Evolutionary conservation across 2,113 vertebrate genomes (phyloP), one percentile per base, ranked within the genome.

Genomic region (Leptobrachium ailaonicum): DNA sequence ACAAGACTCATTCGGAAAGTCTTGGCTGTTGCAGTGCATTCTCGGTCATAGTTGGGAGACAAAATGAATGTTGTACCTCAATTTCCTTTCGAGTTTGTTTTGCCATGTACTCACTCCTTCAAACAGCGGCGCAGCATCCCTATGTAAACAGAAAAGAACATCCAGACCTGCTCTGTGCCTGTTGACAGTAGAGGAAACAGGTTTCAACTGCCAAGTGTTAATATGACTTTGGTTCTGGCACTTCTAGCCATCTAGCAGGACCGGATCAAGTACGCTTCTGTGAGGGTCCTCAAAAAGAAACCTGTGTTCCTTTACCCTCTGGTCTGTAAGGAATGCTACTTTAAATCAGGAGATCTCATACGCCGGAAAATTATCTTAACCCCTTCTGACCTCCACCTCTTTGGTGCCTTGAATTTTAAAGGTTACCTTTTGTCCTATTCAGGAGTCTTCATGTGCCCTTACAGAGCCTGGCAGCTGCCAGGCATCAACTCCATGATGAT

Each of bases 131-230:
- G 47, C 40, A 81, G 68, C 47, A 81, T 63, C 47, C 72, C 72
- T 66, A 68, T 45, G 67, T 53, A 75, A 81, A 75, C 44, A 80
- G 74, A 68, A 80, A 75, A 71, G 62, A 78, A 62, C 79, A 80
- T 68, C 72, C 72, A 81, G 79, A 47, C 6, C 72, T 10, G 72
- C 42, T 62, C 63, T 58, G 62, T 68, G 78, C 43, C 79, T 75
- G 64, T 74, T 75, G 71, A 81, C 79, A 81, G 79, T 32, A 66
- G 43, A 81, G 71, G 79, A 81, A 81, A 71, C 73, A 68, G 20
- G 47, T 69, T 69, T 71, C 54, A 75, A 69, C 79, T 81, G 79
- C 71, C 72, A 81, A 81, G 79, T 81, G 71, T 41, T 42, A 81
- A 81, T 75, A 68, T 75, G 73, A 50, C 64, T 75, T 60, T 64